Evolutionary conservation across 2,113 vertebrate genomes (phyloP).

Genomic region (Columbina picui): DNA sequence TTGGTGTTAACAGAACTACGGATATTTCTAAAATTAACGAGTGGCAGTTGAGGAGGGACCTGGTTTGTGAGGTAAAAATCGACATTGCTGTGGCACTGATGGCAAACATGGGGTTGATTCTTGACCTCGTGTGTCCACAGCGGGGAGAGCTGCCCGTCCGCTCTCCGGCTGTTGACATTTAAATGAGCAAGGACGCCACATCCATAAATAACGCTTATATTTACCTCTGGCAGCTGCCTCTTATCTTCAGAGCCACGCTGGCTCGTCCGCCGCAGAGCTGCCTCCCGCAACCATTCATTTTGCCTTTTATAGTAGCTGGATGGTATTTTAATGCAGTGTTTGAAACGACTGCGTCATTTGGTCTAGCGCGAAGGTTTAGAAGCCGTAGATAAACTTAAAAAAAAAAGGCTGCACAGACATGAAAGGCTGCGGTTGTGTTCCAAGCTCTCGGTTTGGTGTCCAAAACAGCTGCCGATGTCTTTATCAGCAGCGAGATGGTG

Average conservation of each 20-base stretch:
- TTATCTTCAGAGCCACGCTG: constrained; percentile 50
- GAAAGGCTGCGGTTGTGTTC: background rate
- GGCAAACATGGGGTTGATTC: background rate
- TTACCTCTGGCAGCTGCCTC: constrained; percentile 32
- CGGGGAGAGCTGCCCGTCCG: background rate
- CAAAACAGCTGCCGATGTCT: background rate
- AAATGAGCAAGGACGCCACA: background rate
- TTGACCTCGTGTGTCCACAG: too few relatives aligned
- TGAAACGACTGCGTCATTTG: rapidly evolving
- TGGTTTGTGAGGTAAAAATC: background rate
- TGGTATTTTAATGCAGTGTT: constrained; percentile 48
- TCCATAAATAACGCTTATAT: background rate
- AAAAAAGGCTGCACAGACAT: background rate
- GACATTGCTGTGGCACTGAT: rapidly evolving
- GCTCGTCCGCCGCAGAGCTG: background rate
- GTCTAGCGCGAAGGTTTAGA: rapidly evolving
- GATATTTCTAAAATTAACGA: background rate
- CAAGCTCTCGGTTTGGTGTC: background rate
- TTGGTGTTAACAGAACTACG: background rate
- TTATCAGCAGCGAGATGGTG: background rate
- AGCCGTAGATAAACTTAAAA: background rate
- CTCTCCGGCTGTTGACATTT: background rate
- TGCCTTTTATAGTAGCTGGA: constrained; percentile 29
- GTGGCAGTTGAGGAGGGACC: background rate
- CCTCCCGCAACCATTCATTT: constrained; percentile 12